Percentiles rank a stretch among this genome's conserved stretches.
Evolutionary conservation across 2,888 invertebrate species (phyloP).

Genomic region (Sarcophaga caerulescens): DNA sequence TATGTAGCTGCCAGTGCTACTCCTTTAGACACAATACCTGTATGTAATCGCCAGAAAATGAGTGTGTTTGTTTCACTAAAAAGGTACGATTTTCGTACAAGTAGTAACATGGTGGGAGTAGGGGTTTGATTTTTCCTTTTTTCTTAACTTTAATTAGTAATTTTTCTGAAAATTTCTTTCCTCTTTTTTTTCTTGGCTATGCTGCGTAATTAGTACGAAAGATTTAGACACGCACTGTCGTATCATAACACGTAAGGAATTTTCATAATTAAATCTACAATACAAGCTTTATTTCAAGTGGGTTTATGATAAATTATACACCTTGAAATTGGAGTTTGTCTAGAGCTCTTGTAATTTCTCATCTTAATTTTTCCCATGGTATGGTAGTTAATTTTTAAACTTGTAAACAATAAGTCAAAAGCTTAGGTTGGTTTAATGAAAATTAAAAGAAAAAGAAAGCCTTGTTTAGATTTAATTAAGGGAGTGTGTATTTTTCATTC

Average conservation of each 20-base stretch:
- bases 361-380: neutral
- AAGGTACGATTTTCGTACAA: constrained; percentile 20
- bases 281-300: constrained; percentile 12
- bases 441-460: too few relatives aligned
- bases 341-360: constrained; percentile 2
- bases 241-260: constrained; percentile 35
- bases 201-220: constrained; percentile 60
- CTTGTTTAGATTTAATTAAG: too few relatives aligned
- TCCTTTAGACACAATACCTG: constrained; percentile 32
- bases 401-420: neutral
- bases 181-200: constrained; percentile 5
- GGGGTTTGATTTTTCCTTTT: constrained; percentile 22
- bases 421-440: too few relatives aligned
- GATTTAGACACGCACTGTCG: constrained; percentile 40
- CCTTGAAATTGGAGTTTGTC: neutral
- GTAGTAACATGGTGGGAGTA: neutral
- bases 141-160: constrained; percentile 65
- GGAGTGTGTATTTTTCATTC: too few relatives aligned
- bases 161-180: constrained; percentile 47
- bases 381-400: constrained; percentile 6
- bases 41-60: constrained; percentile 6
- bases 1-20: neutral
- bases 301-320: constrained; percentile 59
- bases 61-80: constrained; percentile 36
- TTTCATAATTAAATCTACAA: constrained; percentile 57